Conservation (phyloP, 2,113 vertebrate species). For the Archocentrus centrarchus region DNA sequence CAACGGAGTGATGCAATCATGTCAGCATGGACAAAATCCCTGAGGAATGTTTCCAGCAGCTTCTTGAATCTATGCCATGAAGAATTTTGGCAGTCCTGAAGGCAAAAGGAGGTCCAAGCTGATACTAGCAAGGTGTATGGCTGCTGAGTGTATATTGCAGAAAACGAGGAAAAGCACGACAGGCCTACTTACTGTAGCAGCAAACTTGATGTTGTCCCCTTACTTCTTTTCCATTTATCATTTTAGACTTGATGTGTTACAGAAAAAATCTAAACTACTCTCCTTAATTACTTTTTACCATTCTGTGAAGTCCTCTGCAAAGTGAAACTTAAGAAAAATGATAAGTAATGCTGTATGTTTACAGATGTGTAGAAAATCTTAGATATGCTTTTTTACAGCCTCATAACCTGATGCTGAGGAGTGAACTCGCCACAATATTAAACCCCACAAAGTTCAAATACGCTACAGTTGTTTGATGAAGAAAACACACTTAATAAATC, state of each 20-base stretch:
- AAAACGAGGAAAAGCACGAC: background rate
- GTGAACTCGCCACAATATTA: constrained; percentile 27
- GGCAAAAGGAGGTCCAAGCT: too few relatives aligned
- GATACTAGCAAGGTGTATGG: background rate
- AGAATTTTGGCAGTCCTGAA: background rate
- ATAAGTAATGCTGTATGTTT: background rate
- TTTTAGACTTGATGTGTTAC: background rate
- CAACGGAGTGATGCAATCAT: background rate
- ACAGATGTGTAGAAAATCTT: background rate
- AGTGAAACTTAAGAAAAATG: background rate
- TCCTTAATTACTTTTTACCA: background rate
- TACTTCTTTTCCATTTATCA: background rate
- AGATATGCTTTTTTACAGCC: background rate
- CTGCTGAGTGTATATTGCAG: background rate
- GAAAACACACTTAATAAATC: constrained; percentile 61
- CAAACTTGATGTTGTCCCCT: background rate
- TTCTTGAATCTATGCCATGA: background rate
- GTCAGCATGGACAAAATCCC: background rate
- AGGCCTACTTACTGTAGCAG: background rate
- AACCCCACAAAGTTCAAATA: constrained; percentile 57
- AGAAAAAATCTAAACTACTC: background rate
- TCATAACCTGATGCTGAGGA: background rate
- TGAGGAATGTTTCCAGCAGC: background rate
- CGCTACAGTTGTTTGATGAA: constrained; percentile 46
- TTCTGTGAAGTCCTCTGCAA: background rate